Percentiles rank a stretch among this genome's conserved stretches.
phyloP scores from a whole-genome alignment of 2,113 vertebrate species.

The Pionites leucogaster region DNA sequence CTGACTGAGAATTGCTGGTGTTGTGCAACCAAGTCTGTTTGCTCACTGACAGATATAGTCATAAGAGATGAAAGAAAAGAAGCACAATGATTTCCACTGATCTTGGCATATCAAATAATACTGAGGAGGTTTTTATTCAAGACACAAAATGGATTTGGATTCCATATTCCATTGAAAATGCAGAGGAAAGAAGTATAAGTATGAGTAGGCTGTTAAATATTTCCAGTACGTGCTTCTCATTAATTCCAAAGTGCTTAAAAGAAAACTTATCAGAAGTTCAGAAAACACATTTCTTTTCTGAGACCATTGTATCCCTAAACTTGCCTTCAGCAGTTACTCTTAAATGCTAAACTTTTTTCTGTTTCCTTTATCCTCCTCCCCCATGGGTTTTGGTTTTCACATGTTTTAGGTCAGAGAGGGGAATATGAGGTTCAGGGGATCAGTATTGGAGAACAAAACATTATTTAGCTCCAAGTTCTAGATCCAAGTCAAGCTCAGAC shows the following conservation, averaged over 20 bases:
- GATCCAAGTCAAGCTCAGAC: neutral
- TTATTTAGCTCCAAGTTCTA: neutral
- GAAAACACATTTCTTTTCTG: neutral
- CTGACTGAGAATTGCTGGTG: neutral
- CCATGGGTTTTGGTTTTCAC: neutral
- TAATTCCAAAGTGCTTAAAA: neutral
- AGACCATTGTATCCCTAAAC: neutral
- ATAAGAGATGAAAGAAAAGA: neutral
- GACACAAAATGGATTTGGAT: neutral
- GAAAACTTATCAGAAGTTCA: neutral
- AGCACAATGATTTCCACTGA: neutral
- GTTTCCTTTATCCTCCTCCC: neutral
- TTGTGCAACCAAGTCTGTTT: constrained; percentile 1
- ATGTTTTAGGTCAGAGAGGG: neutral
- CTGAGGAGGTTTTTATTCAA: neutral
- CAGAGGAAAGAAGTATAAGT: neutral
- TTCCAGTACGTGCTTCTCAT: neutral
- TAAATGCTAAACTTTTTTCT: neutral
- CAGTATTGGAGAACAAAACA: neutral
- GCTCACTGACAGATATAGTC: neutral
- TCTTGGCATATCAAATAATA: neutral
- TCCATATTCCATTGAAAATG: neutral
- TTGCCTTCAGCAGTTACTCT: neutral
- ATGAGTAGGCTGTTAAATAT: neutral
- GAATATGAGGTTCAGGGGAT: neutral